phyloP scores from a whole-genome alignment of 2,797 vertebrate genomes.

The Poecile montanus region DNA sequence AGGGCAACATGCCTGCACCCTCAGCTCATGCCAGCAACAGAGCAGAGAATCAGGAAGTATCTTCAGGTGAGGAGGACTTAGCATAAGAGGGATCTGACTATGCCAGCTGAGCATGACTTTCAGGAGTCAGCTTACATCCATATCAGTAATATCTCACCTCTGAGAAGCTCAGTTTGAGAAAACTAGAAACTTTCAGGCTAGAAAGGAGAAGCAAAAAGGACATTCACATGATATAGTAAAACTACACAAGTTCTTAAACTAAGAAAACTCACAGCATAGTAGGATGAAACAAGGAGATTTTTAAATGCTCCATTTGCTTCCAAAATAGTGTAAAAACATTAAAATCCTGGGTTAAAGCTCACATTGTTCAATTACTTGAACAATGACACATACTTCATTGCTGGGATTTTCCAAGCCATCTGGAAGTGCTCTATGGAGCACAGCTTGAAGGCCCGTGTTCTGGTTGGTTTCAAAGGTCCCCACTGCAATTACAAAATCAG shows the following conservation, averaged over 20 bases:
- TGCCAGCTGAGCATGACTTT: neutral
- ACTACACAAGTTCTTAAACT: neutral
- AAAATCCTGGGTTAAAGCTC: neutral
- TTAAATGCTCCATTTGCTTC: neutral
- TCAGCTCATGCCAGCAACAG: neutral
- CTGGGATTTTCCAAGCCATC: neutral
- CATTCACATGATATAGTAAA: neutral
- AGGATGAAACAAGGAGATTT: neutral
- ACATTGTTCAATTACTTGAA: neutral
- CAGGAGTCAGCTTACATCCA: neutral
- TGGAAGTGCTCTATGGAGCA: slow-evolving; percentile 24
- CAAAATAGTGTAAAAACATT: neutral
- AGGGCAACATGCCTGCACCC: neutral
- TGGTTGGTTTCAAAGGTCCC: slow-evolving; percentile 16
- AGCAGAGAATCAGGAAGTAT: neutral
- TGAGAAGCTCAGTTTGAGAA: neutral
- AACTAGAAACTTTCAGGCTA: neutral
- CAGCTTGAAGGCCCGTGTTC: neutral
- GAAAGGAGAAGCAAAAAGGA: neutral
- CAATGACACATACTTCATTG: neutral
- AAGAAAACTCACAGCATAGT: neutral
- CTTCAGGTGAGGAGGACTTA: neutral
- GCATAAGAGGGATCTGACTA: fast-evolving
- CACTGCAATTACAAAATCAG: neutral
- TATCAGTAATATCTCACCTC: neutral